A percentile compares a stretch with the other conserved stretches of the same genome.
These are phyloP conservation scores for Stercorarius parasiticus DNA, from an alignment of 2,113 vertebrate species.

Conservation along the genomic window DNA sequence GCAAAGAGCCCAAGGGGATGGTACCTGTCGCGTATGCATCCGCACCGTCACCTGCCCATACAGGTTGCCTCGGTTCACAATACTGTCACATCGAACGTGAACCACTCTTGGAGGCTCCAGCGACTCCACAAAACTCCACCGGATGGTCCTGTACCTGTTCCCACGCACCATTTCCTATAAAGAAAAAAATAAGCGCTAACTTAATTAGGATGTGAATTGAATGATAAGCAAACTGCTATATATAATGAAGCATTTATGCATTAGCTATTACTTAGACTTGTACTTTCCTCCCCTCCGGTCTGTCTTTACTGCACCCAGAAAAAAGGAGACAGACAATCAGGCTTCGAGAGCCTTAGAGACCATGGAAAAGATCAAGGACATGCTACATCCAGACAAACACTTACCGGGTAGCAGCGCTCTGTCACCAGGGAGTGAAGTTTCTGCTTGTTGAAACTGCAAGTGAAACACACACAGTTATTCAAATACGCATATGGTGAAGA, in stretches of 20 bases:
- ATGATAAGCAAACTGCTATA: accelerated
- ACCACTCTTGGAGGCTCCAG: slow-evolving; percentile 86
- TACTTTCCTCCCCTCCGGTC: background rate
- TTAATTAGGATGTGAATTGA: accelerated
- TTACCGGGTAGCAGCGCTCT: slow-evolving; percentile 92
- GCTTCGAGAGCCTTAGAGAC: background rate
- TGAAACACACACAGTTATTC: background rate
- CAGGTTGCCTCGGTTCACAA: slow-evolving; percentile 82
- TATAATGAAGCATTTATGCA: accelerated
- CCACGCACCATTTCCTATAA: slow-evolving; percentile 91
- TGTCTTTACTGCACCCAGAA: background rate
- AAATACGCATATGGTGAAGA: accelerated
- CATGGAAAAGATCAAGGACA: background rate
- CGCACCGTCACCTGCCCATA: slow-evolving; percentile 92
- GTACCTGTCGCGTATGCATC: slow-evolving; percentile 91
- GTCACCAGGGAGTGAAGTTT: slow-evolving; percentile 91
- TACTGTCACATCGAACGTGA: slow-evolving; percentile 82
- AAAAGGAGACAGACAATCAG: accelerated
- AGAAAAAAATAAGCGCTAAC: accelerated
- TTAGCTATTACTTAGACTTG: background rate
- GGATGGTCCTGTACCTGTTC: slow-evolving; percentile 86
- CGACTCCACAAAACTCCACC: slow-evolving; percentile 88
- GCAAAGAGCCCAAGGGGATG: too few species aligned
- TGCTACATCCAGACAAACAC: background rate
- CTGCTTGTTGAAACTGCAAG: slow-evolving; percentile 83